These are phyloP conservation scores for Lomographa bimaculata DNA, from an alignment of 2,888 invertebrate genomes.

Conservation along the genomic window DNA sequence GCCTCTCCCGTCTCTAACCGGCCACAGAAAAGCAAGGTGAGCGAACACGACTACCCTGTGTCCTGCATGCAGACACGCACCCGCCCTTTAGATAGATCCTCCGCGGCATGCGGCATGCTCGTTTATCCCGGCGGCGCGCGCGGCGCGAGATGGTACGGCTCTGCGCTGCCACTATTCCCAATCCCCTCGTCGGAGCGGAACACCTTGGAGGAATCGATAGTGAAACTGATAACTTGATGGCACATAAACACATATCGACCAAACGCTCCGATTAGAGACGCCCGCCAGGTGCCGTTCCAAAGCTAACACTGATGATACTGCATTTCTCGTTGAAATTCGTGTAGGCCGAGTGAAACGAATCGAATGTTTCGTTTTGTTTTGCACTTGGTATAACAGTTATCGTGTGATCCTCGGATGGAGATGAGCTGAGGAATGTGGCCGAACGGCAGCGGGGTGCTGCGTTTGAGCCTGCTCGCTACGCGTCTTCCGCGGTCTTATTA, in stretches of 20 bases:
- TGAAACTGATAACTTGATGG: constrained; percentile 11
- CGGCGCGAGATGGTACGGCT: no score
- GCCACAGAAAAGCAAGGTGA: constrained; percentile 52
- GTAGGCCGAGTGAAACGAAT: constrained; percentile 23
- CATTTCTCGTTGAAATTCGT: constrained; percentile 23
- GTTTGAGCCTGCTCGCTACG: no score
- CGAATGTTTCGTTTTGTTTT: constrained; percentile 28
- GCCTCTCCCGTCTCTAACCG: constrained; percentile 44
- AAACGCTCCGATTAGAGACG: constrained; percentile 15
- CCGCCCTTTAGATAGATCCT: no score
- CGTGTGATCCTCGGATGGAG: constrained; percentile 15
- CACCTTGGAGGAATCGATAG: constrained; percentile 14
- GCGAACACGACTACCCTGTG: no score
- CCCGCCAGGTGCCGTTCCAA: constrained; percentile 9
- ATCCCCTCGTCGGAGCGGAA: constrained; percentile 3
- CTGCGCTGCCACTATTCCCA: no score
- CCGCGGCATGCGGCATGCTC: no score
- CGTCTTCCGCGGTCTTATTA: constrained; percentile 1
- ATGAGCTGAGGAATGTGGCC: constrained; percentile 28
- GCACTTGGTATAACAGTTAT: constrained; percentile 25
- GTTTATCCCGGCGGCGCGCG: no score
- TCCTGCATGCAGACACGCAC: no score
- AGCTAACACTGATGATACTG: constrained; percentile 14
- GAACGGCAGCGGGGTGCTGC: constrained; percentile 1
- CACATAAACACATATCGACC: constrained; percentile 5